A percentile compares a stretch with the other conserved stretches of the same genome.
Conservation (phyloP, 2,888 invertebrate species). For the Cryptocephalus moraei region DNA sequence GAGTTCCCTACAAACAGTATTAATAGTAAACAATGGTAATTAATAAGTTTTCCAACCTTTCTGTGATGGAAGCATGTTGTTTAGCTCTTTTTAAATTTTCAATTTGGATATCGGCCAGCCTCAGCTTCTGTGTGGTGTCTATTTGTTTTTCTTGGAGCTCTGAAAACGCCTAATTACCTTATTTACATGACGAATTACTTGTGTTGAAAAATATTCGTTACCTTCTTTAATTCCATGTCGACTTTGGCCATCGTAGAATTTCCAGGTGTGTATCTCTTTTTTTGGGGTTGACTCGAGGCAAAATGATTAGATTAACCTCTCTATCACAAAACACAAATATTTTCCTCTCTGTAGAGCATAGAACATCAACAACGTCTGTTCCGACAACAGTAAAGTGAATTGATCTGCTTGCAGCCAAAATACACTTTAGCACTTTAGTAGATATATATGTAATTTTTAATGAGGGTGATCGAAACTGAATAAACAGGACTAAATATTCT, state of each 20-base stretch:
- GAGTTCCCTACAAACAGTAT: slow-evolving; percentile 40
- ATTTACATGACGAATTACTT: not conserved
- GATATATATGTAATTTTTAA: no score
- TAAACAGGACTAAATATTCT: no score
- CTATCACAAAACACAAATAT: no score
- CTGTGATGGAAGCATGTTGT: slow-evolving; percentile 62
- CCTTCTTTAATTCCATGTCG: slow-evolving; percentile 38
- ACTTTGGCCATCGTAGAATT: slow-evolving; percentile 25
- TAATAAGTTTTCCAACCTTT: slow-evolving; percentile 40
- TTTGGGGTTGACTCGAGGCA: no score
- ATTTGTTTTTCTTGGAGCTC: slow-evolving; percentile 75
- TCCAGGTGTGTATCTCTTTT: no score
- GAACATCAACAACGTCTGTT: no score
- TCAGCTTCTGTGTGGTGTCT: slow-evolving; percentile 69
- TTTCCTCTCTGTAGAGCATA: no score
- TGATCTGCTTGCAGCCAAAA: no score
- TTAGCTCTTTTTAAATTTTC: slow-evolving; percentile 56
- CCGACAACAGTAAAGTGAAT: no score
- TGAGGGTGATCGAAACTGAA: no score
- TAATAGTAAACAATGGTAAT: not conserved
- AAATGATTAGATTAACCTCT: no score
- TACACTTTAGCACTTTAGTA: no score
- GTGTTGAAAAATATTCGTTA: slow-evolving; percentile 14
- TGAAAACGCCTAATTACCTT: slow-evolving; percentile 52
- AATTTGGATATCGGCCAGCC: slow-evolving; percentile 68